Evolutionary conservation across 2,797 vertebrate genomes (phyloP).

Genomic region (Huso huso): DNA sequence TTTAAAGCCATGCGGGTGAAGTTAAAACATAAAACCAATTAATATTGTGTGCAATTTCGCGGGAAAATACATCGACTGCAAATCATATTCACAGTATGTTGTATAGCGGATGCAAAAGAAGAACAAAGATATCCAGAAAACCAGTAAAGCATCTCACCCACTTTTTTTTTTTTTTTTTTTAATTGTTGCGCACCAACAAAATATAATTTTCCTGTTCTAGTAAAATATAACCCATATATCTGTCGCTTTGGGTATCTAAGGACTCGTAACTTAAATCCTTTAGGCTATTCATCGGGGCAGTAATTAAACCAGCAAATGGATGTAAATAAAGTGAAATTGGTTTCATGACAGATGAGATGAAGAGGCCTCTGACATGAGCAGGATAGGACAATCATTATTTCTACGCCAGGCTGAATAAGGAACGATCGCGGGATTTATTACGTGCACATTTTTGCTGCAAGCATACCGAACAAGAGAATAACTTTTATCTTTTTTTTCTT

Average conservation of each 20-base stretch:
- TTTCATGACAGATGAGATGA: conserved; percentile 91
- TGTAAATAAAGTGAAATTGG: conserved; percentile 98
- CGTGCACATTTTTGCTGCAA: conserved; percentile 69
- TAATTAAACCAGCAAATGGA: conserved; percentile 94
- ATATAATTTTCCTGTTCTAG: conserved; percentile 47
- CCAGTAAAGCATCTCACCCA: no score
- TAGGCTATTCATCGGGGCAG: conserved; percentile 84
- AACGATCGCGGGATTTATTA: conserved; percentile 83
- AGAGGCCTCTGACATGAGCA: conserved; percentile 82
- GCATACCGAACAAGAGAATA: conserved; percentile 37
- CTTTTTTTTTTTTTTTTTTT: no score
- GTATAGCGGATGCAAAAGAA: no score
- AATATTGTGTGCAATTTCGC: no score
- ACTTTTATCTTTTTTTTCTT: not conserved
- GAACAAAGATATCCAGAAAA: no score
- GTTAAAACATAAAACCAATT: no score
- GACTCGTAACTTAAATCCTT: conserved; percentile 91
- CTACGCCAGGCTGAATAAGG: conserved; percentile 65
- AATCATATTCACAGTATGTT: no score
- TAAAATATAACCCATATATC: conserved; percentile 70
- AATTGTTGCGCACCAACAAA: conserved; percentile 35
- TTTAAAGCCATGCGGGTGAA: no score
- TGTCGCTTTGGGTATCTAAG: conserved; percentile 69
- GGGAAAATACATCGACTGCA: no score
- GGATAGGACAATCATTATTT: conserved; percentile 81